Percentiles rank a stretch among this genome's conserved stretches.
Conservation (phyloP, 1,140 invertebrate genomes). For the Pectinophora gossypiella region DNA sequence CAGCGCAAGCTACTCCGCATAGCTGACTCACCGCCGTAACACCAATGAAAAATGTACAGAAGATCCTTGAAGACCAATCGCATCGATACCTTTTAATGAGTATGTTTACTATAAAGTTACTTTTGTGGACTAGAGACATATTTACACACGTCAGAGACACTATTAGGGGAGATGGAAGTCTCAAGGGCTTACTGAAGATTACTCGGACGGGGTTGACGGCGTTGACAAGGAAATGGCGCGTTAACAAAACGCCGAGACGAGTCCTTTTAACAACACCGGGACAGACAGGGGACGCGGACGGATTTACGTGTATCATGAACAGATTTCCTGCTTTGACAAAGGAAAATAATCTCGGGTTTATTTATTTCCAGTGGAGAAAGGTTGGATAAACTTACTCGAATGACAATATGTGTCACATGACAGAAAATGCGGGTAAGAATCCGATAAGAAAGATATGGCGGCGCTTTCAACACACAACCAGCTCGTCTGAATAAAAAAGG, state of each 20-base stretch:
- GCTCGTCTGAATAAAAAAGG: constrained; percentile 8
- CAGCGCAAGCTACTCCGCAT: constrained; percentile 47
- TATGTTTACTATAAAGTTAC: constrained; percentile 22
- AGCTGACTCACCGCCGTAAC: constrained; percentile 56
- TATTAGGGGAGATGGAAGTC: constrained; percentile 17
- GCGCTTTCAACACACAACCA: constrained; percentile 1
- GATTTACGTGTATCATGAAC: constrained; percentile 64
- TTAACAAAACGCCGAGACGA: constrained; percentile 52
- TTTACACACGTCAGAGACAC: constrained; percentile 8
- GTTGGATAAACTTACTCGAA: constrained; percentile 16
- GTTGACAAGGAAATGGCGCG: constrained; percentile 53
- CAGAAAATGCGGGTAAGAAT: constrained; percentile 10
- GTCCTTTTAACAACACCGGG: constrained; percentile 47
- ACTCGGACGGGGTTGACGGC: constrained; percentile 34
- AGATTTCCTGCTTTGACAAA: constrained; percentile 61
- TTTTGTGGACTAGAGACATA: constrained; percentile 8
- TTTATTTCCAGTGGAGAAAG: constrained; percentile 31
- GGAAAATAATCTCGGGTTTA: constrained; percentile 46
- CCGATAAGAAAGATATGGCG: constrained; percentile 3
- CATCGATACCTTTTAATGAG: constrained; percentile 31
- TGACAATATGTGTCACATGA: constrained; percentile 20
- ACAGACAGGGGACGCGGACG: constrained; percentile 56
- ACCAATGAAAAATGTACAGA: constrained; percentile 42
- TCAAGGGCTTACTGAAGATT: constrained; percentile 37
- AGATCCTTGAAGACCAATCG: constrained; percentile 42